Percentiles rank a stretch among this genome's conserved stretches.
phyloP scores from a whole-genome alignment of 2,113 vertebrate genomes.

The Mirounga angustirostris region DNA sequence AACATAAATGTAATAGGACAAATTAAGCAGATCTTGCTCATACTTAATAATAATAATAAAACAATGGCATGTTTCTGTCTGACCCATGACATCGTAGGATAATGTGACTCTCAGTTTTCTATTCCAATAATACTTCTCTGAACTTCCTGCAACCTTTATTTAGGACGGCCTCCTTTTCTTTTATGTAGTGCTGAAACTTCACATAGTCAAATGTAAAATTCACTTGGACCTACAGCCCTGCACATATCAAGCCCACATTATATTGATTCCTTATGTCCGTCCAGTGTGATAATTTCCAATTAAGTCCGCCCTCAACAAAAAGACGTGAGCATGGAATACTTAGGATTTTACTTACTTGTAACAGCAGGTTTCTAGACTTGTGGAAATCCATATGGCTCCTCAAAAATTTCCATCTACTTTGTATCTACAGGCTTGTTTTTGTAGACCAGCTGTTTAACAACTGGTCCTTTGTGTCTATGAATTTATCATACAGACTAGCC shows the following conservation, averaged over 20 bases:
- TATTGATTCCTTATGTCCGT: not conserved
- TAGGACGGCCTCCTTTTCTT: not conserved
- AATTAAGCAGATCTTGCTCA: not conserved
- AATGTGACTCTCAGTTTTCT: not conserved
- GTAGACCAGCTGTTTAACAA: not conserved
- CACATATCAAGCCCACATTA: not conserved
- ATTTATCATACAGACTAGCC: not conserved
- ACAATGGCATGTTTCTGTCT: not conserved
- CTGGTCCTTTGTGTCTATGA: not conserved
- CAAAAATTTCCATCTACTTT: not conserved
- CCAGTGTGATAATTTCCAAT: not conserved
- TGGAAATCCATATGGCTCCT: not conserved
- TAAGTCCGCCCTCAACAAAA: not conserved
- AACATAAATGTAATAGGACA: not conserved
- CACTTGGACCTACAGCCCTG: not conserved
- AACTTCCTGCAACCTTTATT: not conserved
- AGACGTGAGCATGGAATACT: not conserved
- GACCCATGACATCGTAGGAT: not conserved
- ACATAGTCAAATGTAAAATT: not conserved
- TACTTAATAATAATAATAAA: not conserved
- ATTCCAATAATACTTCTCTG: not conserved
- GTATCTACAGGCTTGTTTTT: not conserved
- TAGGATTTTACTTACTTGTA: not conserved
- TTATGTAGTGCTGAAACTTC: not conserved
- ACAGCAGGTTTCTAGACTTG: not conserved